Evolutionary conservation across 2,888 invertebrate genomes (phyloP).

Genomic region (Limnephilus auricula): DNA sequence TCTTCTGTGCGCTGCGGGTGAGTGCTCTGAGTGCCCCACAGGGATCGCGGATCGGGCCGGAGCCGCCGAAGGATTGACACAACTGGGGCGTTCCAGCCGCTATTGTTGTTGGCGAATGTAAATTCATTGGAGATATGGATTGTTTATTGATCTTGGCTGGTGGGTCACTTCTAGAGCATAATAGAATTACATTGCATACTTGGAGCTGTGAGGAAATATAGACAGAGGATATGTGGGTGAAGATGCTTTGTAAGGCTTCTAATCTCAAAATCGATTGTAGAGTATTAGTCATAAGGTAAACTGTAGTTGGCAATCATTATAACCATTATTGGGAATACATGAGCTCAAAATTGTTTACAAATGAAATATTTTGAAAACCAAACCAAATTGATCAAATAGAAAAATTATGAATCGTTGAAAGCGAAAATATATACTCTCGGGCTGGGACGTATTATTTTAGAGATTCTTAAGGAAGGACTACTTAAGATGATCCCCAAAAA

Average conservation of each 20-base stretch:
- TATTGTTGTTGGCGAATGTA: conserved; percentile 46
- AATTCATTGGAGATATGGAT: conserved; percentile 36
- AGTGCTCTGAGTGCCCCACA: not conserved
- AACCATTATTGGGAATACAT: no score
- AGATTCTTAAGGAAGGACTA: no score
- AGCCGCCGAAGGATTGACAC: conserved; percentile 47
- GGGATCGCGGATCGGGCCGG: conserved; percentile 30
- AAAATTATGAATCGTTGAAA: no score
- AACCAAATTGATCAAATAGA: no score
- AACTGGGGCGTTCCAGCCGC: conserved; percentile 51
- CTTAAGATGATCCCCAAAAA: no score
- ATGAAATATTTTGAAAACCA: no score
- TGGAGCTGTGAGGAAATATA: not conserved
- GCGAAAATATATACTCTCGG: no score
- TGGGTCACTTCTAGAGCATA: conserved; percentile 31
- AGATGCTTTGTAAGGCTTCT: not conserved
- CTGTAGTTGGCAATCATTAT: no score
- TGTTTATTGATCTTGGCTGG: conserved; percentile 40
- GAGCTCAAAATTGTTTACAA: no score
- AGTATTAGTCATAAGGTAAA: no score
- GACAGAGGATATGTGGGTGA: not conserved
- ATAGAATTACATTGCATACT: conserved; percentile 20
- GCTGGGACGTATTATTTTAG: no score
- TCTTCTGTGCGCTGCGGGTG: not conserved
- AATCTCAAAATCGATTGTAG: not conserved